phyloP scores from a whole-genome alignment of 1,140 invertebrate species.

The Tetramorium alpestre region DNA sequence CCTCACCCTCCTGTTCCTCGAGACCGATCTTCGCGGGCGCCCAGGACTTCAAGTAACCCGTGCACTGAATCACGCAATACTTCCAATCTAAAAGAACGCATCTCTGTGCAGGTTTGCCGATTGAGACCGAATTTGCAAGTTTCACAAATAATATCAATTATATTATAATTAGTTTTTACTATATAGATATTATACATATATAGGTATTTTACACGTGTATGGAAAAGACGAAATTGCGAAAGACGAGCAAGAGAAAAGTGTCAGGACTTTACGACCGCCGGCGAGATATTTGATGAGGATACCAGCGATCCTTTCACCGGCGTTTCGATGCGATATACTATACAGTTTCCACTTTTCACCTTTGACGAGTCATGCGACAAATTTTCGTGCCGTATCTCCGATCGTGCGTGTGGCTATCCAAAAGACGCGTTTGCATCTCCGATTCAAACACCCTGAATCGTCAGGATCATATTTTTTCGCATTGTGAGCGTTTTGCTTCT shows the following conservation, averaged over 20 bases:
- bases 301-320: constrained; percentile 52
- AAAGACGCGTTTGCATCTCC: constrained; percentile 31
- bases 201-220: background rate
- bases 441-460: background rate
- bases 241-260: background rate
- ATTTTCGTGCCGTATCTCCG: constrained; percentile 61
- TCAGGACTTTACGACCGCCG: background rate
- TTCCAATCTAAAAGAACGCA: constrained; percentile 88
- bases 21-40: constrained; percentile 91
- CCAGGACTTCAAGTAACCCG: constrained; percentile 97
- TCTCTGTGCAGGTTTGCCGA: background rate
- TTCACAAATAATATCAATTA: background rate
- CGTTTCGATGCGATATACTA: constrained; percentile 10
- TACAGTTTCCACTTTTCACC: constrained; percentile 34
- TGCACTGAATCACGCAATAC: constrained; percentile 94
- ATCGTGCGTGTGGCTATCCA: constrained; percentile 27
- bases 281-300: constrained; percentile 28
- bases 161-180: background rate
- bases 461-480: constrained; percentile 5
- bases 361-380: constrained; percentile 70
- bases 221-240: background rate
- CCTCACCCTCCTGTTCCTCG: constrained; percentile 89
- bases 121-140: background rate
- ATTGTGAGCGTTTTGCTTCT: background rate
- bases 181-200: background rate